These are phyloP conservation scores for Epinephelus moara DNA, from an alignment of 2,113 vertebrate genomes.

Conservation along the genomic window DNA sequence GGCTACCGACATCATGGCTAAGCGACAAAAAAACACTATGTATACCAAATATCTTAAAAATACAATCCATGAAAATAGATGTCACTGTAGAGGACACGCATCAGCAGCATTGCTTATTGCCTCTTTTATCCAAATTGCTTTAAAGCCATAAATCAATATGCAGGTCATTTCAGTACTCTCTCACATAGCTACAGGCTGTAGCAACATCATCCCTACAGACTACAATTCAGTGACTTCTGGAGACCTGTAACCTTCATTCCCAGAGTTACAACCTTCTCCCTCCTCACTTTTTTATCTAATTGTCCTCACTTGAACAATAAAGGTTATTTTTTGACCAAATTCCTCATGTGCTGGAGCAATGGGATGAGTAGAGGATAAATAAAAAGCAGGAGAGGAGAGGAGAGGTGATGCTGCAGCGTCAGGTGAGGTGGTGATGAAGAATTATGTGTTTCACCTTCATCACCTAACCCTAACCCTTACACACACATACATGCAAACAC, in stretches of 20 bases:
- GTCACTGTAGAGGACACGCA: conserved; percentile 12
- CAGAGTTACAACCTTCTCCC: background rate
- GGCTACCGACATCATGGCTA: background rate
- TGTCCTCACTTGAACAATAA: conserved; percentile 12
- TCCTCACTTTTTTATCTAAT: conserved; percentile 14
- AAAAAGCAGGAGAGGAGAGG: background rate
- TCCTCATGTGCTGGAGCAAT: conserved; percentile 1
- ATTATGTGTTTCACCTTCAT: conserved; percentile 61
- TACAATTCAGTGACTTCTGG: background rate
- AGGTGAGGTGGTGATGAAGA: conserved; percentile 48
- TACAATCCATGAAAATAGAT: background rate
- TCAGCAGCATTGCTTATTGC: conserved; percentile 17
- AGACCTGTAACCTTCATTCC: conserved; percentile 10
- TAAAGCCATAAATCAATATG: conserved; percentile 39
- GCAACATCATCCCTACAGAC: background rate
- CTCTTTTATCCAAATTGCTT: conserved; percentile 56
- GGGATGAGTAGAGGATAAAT: background rate
- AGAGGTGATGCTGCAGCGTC: conserved; percentile 23
- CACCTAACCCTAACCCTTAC: conserved; percentile 23
- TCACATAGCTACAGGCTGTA: background rate
- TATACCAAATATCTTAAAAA: background rate
- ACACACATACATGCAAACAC: conserved; percentile 20
- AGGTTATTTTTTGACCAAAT: conserved; percentile 19
- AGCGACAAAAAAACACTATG: background rate
- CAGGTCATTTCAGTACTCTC: conserved; percentile 12